A percentile compares a stretch with the other conserved stretches of the same genome.
These are phyloP conservation scores for Callithrix jacchus DNA, from an alignment of 2,113 vertebrate genomes.

Conservation along the genomic window DNA sequence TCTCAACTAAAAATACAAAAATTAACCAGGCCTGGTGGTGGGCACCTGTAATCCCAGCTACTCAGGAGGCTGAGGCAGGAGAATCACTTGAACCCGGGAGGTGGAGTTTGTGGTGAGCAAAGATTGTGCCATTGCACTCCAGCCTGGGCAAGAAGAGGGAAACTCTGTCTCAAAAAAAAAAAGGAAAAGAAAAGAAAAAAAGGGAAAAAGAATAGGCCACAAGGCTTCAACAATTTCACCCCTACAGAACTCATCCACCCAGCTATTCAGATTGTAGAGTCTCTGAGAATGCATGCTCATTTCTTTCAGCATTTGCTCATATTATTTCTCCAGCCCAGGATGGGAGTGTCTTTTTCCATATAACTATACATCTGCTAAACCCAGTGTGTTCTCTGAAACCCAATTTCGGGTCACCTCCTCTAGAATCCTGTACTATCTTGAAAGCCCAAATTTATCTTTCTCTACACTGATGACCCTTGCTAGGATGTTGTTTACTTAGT, in stretches of 20 bases:
- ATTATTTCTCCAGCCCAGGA: not conserved
- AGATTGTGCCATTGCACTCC: too few relatives aligned
- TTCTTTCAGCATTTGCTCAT: accelerated
- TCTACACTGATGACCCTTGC: not conserved
- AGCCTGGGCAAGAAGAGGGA: too few relatives aligned
- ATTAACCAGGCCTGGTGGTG: too few relatives aligned
- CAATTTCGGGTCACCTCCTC: not conserved
- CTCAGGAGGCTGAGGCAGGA: too few relatives aligned
- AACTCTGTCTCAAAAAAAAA: too few relatives aligned
- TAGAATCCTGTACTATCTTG: not conserved
- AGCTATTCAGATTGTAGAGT: accelerated
- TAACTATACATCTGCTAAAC: not conserved
- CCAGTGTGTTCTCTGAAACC: not conserved
- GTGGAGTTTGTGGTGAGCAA: too few relatives aligned
- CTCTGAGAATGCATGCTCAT: not conserved
- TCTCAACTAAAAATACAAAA: too few relatives aligned
- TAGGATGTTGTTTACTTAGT: not conserved
- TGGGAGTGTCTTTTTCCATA: not conserved
- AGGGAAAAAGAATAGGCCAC: not conserved
- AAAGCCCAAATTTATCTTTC: slow-evolving; percentile 41
- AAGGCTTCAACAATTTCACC: not conserved
- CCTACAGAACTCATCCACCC: accelerated
- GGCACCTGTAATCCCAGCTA: too few relatives aligned
- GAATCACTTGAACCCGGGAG: too few relatives aligned
- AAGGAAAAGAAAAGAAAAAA: not conserved